Evolutionary conservation across 2,797 vertebrate genomes (phyloP), one percentile per base, ranked within the genome.

Genomic region (Anguilla megastoma): DNA sequence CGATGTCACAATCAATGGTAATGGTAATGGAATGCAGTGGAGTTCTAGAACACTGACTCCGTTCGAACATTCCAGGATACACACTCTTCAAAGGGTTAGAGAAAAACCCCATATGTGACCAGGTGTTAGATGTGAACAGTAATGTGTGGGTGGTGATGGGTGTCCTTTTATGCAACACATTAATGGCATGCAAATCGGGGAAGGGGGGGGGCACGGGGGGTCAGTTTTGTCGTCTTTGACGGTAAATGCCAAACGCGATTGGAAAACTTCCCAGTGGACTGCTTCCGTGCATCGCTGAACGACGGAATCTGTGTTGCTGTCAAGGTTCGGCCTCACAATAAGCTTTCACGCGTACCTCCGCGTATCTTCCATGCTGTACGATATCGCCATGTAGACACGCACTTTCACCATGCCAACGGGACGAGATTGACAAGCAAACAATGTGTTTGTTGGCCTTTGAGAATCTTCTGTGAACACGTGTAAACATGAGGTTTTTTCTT

Each of bases 261-360:
- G 45, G 41, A 48, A 82, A n/a, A 50, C 79, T 21, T 82, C 79
- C 79, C 79, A 21, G 7, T 12, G 45, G 79, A 50, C 21, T 18
- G 12, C 79, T 82, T 82, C n/a, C 45, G n/a, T 50, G 79, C 79
- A 50, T 82, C 79, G 24, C 79, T 82, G 50, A 82, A 50, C 74
- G 45, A 79, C 74, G 18, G 36, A 41, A 45, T 82, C 79, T n/a
- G 45, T 50, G 45, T 50, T 48, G 1, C 79, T n/a, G 79, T 82
- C 79, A 50, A 45, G 79, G 41, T 50, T 50, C 45, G 8, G 79
- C 79, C 18, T 82, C 21, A 8, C 79, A 24, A 24, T 82, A 82
- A 50, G n/a, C 45, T 50, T 82, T 12, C 14, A 82, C 33, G 7
- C 24, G 7, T 24, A n/a, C 24, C 21, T 21, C 45, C 79, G 21